Conservation (phyloP, 2,113 vertebrate genomes). For the Channa argus region DNA sequence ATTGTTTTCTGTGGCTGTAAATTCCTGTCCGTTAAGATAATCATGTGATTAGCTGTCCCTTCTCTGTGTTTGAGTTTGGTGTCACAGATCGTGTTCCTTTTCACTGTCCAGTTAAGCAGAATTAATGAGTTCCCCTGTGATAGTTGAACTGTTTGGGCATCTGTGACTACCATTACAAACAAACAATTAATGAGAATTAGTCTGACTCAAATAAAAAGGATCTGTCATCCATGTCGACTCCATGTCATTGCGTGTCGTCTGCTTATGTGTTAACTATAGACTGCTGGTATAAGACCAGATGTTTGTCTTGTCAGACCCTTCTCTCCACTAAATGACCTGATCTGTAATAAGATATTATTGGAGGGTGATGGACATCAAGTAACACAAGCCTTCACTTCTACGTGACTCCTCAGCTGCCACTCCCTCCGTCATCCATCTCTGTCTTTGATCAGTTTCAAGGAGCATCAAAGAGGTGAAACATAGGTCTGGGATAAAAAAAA, state of each 20-base stretch:
- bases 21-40: constrained; percentile 7
- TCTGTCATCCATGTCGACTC: constrained; percentile 36
- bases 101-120: constrained; percentile 37
- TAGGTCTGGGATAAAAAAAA: not conserved
- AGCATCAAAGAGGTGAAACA: constrained; percentile 33
- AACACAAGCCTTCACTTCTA: constrained; percentile 63
- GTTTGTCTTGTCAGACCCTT: not conserved
- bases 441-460: constrained; percentile 10
- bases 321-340: constrained; percentile 38
- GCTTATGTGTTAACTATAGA: constrained; percentile 40
- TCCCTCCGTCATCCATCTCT: constrained; percentile 18
- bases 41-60: constrained; percentile 48
- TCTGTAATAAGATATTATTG: constrained; percentile 75
- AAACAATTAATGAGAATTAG: constrained; percentile 75
- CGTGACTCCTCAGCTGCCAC: constrained; percentile 35
- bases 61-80: constrained; percentile 13
- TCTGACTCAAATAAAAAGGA: constrained; percentile 58
- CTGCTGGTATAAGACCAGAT: not conserved
- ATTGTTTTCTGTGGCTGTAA: not conserved
- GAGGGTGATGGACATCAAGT: constrained; percentile 45
- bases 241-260: constrained; percentile 42
- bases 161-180: constrained; percentile 58
- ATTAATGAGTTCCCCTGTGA: constrained; percentile 43
- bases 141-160: constrained; percentile 34
- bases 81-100: constrained; percentile 17